Evolutionary conservation across 2,888 invertebrate species (phyloP).

Genomic region (Pterobdella sp.): DNA sequence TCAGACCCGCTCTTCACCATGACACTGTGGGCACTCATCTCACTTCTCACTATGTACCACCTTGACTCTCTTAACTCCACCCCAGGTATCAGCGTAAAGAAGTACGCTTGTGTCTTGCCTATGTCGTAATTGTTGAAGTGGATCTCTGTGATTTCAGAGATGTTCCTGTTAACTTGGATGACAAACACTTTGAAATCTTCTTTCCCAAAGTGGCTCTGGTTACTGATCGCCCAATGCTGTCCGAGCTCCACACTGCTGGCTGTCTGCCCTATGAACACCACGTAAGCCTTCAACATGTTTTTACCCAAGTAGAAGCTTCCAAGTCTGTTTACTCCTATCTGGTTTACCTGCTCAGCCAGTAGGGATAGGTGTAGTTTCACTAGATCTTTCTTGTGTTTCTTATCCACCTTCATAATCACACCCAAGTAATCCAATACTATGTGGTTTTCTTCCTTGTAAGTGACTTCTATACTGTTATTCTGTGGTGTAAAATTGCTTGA

Average conservation of each 20-base stretch:
- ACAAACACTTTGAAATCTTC: neutral
- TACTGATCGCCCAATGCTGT: neutral
- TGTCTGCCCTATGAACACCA: neutral
- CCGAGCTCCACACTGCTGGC: neutral
- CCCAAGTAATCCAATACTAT: neutral
- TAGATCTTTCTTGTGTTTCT: neutral
- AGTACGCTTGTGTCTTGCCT: neutral
- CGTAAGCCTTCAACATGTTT: neutral
- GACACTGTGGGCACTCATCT: neutral
- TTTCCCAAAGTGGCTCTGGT: neutral
- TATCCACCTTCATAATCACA: neutral
- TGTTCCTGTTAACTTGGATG: neutral
- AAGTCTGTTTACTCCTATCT: neutral
- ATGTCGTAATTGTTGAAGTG: neutral
- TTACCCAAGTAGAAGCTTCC: neutral
- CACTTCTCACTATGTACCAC: neutral
- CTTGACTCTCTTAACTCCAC: neutral
- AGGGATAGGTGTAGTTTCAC: neutral
- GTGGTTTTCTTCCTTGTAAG: neutral
- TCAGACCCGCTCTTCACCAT: neutral
- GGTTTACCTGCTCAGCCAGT: neutral
- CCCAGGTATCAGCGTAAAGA: neutral
- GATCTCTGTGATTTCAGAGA: neutral
- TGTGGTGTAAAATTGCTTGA: no score
- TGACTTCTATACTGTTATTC: neutral